phyloP scores from a whole-genome alignment of 2,113 vertebrate genomes.

The Oncorhynchus masou region DNA sequence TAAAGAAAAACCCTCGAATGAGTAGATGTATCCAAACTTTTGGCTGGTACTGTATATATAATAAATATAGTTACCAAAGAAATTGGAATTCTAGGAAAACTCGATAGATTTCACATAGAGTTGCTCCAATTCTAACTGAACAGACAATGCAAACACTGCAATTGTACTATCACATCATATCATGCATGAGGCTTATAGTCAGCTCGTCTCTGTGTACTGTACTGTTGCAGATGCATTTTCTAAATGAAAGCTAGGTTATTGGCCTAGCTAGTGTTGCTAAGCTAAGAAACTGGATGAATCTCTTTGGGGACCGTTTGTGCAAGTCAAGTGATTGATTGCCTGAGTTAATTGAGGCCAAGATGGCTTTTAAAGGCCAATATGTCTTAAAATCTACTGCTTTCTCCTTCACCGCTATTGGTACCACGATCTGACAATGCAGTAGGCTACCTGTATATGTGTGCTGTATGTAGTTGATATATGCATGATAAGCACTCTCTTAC shows the following conservation, averaged over 20 bases:
- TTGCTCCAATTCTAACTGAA: neutral
- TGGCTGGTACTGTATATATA: no score
- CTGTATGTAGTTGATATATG: neutral
- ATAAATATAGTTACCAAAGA: neutral
- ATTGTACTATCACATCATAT: neutral
- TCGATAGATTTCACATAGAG: neutral
- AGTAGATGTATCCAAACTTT: no score
- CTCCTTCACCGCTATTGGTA: constrained; percentile 27
- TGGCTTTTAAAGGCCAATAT: neutral
- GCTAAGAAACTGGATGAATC: no score
- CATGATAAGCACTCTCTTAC: constrained; percentile 18
- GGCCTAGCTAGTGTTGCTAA: neutral
- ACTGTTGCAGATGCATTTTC: neutral
- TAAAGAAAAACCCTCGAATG: no score
- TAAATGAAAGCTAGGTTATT: no score
- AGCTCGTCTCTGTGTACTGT: neutral
- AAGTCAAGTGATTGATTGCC: no score
- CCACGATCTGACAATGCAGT: constrained; percentile 1
- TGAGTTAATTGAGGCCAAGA: no score
- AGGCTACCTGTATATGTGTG: constrained; percentile 4
- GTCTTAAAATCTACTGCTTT: constrained; percentile 1
- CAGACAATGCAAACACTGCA: neutral
- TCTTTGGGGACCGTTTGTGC: no score
- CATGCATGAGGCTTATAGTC: neutral
- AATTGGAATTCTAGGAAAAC: neutral